Base-by-base conservation (phyloP, 2,113 vertebrate genomes). In the Crotalus tigris region DNA sequence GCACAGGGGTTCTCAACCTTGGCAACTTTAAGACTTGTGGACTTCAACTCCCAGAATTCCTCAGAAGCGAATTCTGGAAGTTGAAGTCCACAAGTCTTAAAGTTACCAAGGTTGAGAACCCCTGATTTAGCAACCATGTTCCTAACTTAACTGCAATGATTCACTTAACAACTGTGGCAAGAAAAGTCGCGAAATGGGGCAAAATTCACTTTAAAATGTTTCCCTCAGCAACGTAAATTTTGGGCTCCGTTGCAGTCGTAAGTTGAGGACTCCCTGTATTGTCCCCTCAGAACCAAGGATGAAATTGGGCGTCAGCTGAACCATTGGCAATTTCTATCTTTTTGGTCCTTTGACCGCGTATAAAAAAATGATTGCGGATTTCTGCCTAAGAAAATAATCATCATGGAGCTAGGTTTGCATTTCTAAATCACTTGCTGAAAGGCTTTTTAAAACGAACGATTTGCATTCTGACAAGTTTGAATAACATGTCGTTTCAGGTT, bases 401-500 rank as follows among this genome's bases (percentile, higher is more conserved):
- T 58, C 23, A 12, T 21, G 33, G 26, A n/a, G 17, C 39, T 58
- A 44, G 13, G 10, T 23, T 15, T 89, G 29, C 10, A 39, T 89
- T 17, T n/a, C 13, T n/a, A 19, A 87, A 53, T 29, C 4, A n/a
- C 53, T n/a, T 29, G 26, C 26, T 4, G 1, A 53, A 90, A 33
- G 11, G 26, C 11, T 93, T 59, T 33, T 89, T 46, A 61, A 33
- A 44, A 51, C 44, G 10, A 88, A 53, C 0, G 3, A 85, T 9
- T 33, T 89, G 91, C 64, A 0, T 1, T 91, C 9, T 3, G 0
- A 5, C 7, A 0, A 64, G 24, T 81, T 61, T 11, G 1, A 39
- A 87, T 58, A 13, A 0, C 11, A 54, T 2, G 10, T 85, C 1
- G 61, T 49, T 94, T 6, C 95, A 99, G 99, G 94, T 98, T 0